These are phyloP conservation scores for Blastobasis adustella DNA, from an alignment of 2,888 invertebrate genomes.

Conservation along the genomic window DNA sequence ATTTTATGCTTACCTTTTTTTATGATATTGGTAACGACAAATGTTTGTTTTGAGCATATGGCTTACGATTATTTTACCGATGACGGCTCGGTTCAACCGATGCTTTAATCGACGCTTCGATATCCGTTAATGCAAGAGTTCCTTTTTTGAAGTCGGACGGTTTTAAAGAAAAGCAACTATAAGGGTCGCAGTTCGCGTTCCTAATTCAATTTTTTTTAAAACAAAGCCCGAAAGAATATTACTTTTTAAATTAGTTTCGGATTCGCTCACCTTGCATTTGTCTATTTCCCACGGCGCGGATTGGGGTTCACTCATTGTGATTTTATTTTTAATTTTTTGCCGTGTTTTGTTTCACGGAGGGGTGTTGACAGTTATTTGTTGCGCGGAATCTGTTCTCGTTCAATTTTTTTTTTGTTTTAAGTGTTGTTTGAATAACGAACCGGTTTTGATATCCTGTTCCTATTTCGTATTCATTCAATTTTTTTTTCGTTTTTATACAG, in stretches of 20 bases:
- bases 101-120: conserved; percentile 19
- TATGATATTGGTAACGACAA: conserved; percentile 29
- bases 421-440: conserved; percentile 60
- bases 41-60: conserved; percentile 65
- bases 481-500: conserved; percentile 47
- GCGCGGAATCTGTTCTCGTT: conserved; percentile 59
- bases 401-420: conserved; percentile 59
- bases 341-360: conserved; percentile 68
- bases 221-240: conserved; percentile 62
- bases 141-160: conserved; percentile 23
- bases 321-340: conserved; percentile 61
- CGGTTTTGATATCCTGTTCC: conserved; percentile 61
- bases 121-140: conserved; percentile 21
- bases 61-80: conserved; percentile 34
- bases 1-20: conserved; percentile 24
- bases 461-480: conserved; percentile 53
- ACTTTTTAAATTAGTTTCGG: conserved; percentile 73
- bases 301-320: conserved; percentile 65
- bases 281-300: conserved; percentile 63
- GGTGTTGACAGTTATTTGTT: conserved; percentile 75
- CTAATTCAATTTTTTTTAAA: conserved; percentile 35
- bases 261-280: conserved; percentile 70
- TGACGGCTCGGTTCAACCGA: conserved; percentile 23
- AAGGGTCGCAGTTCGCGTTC: conserved; percentile 15
- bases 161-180: conserved; percentile 4